Evolutionary conservation across 2,113 vertebrate genomes (phyloP), one percentile per base, ranked within the genome.

Genomic region (Hippopotamus amphibius): DNA sequence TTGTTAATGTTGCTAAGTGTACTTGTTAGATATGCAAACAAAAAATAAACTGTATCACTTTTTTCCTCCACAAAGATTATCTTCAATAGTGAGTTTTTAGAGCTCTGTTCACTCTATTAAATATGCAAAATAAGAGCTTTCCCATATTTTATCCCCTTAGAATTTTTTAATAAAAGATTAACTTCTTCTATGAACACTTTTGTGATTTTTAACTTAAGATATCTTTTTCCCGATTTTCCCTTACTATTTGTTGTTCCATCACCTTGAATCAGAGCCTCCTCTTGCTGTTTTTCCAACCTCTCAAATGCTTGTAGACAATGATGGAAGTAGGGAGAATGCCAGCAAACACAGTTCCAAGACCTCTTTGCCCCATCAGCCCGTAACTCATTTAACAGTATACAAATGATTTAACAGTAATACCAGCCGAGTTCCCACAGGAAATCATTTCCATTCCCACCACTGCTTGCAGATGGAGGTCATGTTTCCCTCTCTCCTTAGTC

Each of bases 381-480:
- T 97, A 98, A 97, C 98, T 98, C 98, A 98, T 97, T 98, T 98
- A 97, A 97, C 96, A 97, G 97, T 97, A 98, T 98, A 98, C 98
- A 98, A 98, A 98, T 98, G 98, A 98, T 97, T 98, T 98, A 98
- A 98, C 95, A 97, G 96, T 97, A 95, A 97, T 97, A 96, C 97
- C 95, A 74, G 92, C 87, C 37, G 90, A 90, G 93, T 85, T 98
- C 98, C 97, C 97, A 93, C 94, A 97, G 98, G 97, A 98, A 98
- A 97, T 98, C 97, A 98, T 97, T 98, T 97, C 88, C 97, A 97
- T 98, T 97, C 97, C 97, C 95, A 98, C 92, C 97, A 95, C 96
- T 96, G 98, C 96, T 98, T 97, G 96, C 90, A 97, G 92, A 98
- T 97, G 96, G 97, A 98, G 98, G 98, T 97, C 97, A 97, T 97